Conservation (phyloP, 92 coral and sea anemone genomes). For the Zoanthus sansibaricus region DNA sequence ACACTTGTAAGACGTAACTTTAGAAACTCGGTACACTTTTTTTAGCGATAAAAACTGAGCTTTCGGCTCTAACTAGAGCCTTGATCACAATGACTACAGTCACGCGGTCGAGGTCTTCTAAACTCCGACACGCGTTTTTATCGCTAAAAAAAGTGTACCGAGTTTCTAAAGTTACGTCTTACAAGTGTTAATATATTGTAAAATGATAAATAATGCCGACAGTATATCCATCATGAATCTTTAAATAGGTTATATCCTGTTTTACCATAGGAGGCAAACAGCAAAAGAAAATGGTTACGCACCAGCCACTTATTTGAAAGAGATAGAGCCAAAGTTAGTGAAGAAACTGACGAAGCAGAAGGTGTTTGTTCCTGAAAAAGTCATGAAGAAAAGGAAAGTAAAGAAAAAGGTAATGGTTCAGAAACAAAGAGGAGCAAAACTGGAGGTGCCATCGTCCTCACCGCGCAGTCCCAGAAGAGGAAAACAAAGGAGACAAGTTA, state of each 20-base stretch:
- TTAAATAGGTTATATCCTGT: background rate
- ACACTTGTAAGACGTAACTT: no score
- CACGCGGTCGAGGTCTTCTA: no score
- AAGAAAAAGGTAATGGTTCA: slow-evolving; percentile 85
- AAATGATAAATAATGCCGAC: no score
- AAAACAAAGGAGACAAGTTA: slow-evolving; percentile 80
- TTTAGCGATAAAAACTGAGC: no score
- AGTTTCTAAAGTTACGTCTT: no score
- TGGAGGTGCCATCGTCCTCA: slow-evolving; percentile 50
- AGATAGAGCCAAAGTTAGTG: slow-evolving; percentile 86
- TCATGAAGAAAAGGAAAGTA: slow-evolving; percentile 82
- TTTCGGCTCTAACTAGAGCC: no score
- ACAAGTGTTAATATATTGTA: no score
- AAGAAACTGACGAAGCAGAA: slow-evolving; percentile 85
- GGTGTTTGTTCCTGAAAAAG: slow-evolving; percentile 83
- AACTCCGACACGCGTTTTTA: no score
- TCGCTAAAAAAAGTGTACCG: no score
- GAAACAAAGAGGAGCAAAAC: slow-evolving; percentile 67
- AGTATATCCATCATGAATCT: background rate
- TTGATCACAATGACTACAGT: no score
- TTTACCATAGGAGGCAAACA: slow-evolving; percentile 72
- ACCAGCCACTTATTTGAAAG: slow-evolving; percentile 94
- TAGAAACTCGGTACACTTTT: no score
- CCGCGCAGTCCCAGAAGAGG: slow-evolving; percentile 59
- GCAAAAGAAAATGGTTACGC: slow-evolving; percentile 92